Evolutionary conservation across 2,797 vertebrate species (phyloP), one percentile per base, ranked within the genome.

Genomic region (Liparis tanakae): DNA sequence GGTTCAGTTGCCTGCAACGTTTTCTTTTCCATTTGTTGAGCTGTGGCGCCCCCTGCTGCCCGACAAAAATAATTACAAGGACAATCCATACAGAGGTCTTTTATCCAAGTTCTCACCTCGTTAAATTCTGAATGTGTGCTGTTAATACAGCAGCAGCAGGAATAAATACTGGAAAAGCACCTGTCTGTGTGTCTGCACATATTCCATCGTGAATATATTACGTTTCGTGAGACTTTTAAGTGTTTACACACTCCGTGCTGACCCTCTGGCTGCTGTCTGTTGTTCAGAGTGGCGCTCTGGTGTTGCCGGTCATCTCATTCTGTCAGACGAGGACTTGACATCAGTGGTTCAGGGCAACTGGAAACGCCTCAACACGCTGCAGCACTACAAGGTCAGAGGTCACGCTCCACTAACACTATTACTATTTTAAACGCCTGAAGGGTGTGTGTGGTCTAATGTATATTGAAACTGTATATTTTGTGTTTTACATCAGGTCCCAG

Each of bases 271-370:
- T 55, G 53, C 15, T 65, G 72, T 80, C 3, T 85, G 15, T 41
- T 3, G 6, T 83, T 82, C 79, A 99, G 98, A 99, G 85, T 99
- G 98, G 98, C 90, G 97, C 78, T 98, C 98, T 7, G 97, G 98
- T 3, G 95, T 98, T 34, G 98, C 97, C 0, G 98, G 98, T 51
- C 98, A 99, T 70, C 96, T 99, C 74, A 97, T 99, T 83, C 95
- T 99, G 75, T 99, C 98, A 0, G 98, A 99, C 9, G 98, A 99
- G 85, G 98, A 99, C 57, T 90, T 99, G 86, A 99, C 98, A 0
- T 99, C 97, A 10, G 96, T 99, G 50, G 92, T 97, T 55, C 98
- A 99, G 87, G 97, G 97, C 56, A 96, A 94, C 66, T 99, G 98
- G 98, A 97, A 98, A 76, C 96, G 98, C 6, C 93, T 99, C 55